Percentiles rank a stretch among this genome's conserved stretches.
Evolutionary conservation across 2,113 vertebrate genomes (phyloP).

Genomic region (Cynoglossus semilaevis): DNA sequence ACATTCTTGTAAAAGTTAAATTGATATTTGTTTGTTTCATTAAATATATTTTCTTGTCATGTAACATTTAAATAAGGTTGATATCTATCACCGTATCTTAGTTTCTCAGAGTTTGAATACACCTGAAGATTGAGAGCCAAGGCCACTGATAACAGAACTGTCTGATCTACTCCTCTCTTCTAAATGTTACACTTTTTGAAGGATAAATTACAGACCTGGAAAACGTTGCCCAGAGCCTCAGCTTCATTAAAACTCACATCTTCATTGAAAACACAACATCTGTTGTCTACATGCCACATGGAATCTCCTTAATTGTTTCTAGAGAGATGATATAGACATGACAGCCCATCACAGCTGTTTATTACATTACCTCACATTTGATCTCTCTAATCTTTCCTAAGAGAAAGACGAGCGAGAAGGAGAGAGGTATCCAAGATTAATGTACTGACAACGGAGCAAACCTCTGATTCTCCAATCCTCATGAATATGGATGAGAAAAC

Average conservation of each 20-base stretch:
- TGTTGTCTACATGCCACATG: conserved; percentile 4
- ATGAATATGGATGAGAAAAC: conserved; percentile 68
- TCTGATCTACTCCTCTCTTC: neutral
- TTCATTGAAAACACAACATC: conserved; percentile 20
- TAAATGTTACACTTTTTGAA: neutral
- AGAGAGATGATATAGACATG: conserved; percentile 45
- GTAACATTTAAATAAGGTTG: too few relatives aligned
- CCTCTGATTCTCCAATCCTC: conserved; percentile 42
- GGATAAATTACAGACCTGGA: conserved; percentile 7
- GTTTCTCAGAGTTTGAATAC: too few relatives aligned
- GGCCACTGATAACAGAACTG: too few relatives aligned
- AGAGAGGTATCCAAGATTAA: conserved; percentile 56
- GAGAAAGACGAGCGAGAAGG: conserved; percentile 27
- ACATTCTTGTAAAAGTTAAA: too few relatives aligned
- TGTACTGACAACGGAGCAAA: conserved; percentile 58
- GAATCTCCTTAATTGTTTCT: conserved; percentile 45
- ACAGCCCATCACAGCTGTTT: conserved; percentile 58
- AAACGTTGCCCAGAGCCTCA: neutral
- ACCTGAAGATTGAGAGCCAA: too few relatives aligned
- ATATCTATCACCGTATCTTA: too few relatives aligned
- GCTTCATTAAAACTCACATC: conserved; percentile 4
- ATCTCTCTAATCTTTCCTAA: conserved; percentile 46
- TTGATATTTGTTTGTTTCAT: too few relatives aligned
- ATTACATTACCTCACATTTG: conserved; percentile 55
- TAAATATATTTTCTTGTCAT: too few relatives aligned